Evolutionary conservation across 2,113 vertebrate genomes (phyloP).

Genomic region (Leptobrachium leishanense): DNA sequence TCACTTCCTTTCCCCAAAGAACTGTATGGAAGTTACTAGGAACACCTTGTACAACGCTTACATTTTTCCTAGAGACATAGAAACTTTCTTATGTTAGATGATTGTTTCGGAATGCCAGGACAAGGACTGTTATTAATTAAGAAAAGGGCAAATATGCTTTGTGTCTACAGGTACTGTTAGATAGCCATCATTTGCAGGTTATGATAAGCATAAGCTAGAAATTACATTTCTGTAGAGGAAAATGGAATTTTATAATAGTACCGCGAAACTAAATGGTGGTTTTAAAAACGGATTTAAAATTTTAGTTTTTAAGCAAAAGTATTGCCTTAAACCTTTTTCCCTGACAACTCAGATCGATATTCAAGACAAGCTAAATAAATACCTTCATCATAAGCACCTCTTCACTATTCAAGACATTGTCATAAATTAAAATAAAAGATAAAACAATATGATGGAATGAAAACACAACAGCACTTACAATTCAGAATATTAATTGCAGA

Average conservation of each 20-base stretch:
- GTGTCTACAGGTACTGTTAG: not conserved
- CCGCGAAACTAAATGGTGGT: not conserved
- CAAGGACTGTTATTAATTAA: slow-evolving; percentile 36
- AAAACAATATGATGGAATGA: no score
- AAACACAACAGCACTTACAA: no score
- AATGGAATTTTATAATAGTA: slow-evolving; percentile 4
- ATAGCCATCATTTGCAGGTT: not conserved
- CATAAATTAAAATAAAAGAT: no score
- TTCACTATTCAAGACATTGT: no score
- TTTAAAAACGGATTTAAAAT: not conserved
- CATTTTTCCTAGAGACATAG: slow-evolving; percentile 40
- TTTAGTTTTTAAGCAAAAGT: not conserved
- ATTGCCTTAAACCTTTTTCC: not conserved
- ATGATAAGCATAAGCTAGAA: slow-evolving; percentile 9
- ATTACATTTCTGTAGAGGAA: slow-evolving; percentile 10
- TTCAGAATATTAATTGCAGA: no score
- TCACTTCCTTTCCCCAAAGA: slow-evolving; percentile 27
- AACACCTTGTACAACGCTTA: slow-evolving; percentile 36
- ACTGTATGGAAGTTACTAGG: slow-evolving; percentile 38
- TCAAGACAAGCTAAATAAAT: no score
- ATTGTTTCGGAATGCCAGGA: slow-evolving; percentile 33
- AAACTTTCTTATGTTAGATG: slow-evolving; percentile 39
- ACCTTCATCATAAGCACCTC: no score
- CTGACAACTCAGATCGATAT: no score
- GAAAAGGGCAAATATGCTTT: slow-evolving; percentile 28